These are phyloP conservation scores for Rhinoraja longicauda DNA, from an alignment of 2,797 vertebrate species.

Conservation along the genomic window DNA sequence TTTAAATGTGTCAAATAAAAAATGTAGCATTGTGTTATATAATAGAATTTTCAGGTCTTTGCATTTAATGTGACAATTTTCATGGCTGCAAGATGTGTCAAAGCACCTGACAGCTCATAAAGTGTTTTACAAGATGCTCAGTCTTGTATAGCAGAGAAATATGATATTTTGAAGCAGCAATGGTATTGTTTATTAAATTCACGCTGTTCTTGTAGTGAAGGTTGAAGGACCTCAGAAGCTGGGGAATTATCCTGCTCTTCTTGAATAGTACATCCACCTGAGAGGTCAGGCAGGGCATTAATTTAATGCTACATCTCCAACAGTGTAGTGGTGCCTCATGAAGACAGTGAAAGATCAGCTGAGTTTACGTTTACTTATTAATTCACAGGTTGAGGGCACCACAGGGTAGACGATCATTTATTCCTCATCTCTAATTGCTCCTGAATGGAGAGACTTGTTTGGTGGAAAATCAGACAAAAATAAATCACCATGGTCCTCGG, in stretches of 20 bases:
- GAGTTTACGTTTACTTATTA: not conserved
- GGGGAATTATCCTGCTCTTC: not conserved
- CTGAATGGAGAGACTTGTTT: too few relatives aligned
- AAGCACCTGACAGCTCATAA: not conserved
- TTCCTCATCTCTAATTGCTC: too few relatives aligned
- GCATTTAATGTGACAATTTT: not conserved
- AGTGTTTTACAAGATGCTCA: not conserved
- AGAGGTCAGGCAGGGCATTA: not conserved
- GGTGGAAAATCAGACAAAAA: too few relatives aligned
- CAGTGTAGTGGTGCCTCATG: not conserved
- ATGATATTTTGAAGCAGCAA: not conserved
- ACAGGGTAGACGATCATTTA: too few relatives aligned
- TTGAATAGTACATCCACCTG: too few relatives aligned
- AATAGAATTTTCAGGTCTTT: too few relatives aligned
- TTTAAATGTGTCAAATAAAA: too few relatives aligned
- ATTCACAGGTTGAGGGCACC: too few relatives aligned
- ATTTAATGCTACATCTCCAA: not conserved
- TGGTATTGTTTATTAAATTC: not conserved
- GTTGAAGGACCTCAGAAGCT: not conserved
- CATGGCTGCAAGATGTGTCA: too few relatives aligned
- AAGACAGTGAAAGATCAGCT: not conserved
- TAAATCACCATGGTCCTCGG: too few relatives aligned
- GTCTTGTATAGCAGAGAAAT: not conserved
- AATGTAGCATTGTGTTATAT: too few relatives aligned
- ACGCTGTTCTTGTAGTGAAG: not conserved